phyloP scores from a whole-genome alignment of 2,888 invertebrate genomes.

The Tipula helvola region DNA sequence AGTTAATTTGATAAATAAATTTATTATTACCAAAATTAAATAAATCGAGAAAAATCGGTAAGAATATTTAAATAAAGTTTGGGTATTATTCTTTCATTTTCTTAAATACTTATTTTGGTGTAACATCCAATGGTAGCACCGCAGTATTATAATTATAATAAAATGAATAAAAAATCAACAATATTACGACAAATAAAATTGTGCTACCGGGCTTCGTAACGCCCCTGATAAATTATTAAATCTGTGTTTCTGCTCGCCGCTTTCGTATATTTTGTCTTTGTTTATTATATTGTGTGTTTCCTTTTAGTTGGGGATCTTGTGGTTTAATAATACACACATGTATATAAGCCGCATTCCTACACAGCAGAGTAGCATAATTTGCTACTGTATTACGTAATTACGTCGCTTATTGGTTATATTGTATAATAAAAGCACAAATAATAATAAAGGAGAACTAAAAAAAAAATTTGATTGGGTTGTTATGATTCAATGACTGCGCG shows the following conservation, averaged over 20 bases:
- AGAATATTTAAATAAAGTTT: not conserved
- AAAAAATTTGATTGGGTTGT: not conserved
- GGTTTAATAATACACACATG: not conserved
- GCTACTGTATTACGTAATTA: not conserved
- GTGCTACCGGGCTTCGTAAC: not conserved
- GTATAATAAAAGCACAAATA: not conserved
- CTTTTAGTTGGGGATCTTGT: not conserved
- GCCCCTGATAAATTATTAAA: not conserved
- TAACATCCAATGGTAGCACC: constrained; percentile 5
- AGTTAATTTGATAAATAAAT: not conserved
- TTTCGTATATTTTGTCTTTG: not conserved
- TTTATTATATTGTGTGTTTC: not conserved
- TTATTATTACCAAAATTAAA: not conserved
- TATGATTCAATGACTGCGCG: not conserved
- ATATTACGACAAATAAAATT: not conserved
- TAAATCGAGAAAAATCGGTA: not conserved
- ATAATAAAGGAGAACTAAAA: not conserved
- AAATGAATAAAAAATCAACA: not conserved
- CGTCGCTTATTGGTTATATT: not conserved
- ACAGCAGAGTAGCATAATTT: not conserved
- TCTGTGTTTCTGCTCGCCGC: not conserved
- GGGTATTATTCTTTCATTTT: not conserved
- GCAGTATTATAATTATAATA: not conserved
- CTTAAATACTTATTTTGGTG: not conserved
- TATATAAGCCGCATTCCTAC: not conserved